Conservation (phyloP, 2,888 invertebrate genomes). For the Chydorus sphaericus region DNA sequence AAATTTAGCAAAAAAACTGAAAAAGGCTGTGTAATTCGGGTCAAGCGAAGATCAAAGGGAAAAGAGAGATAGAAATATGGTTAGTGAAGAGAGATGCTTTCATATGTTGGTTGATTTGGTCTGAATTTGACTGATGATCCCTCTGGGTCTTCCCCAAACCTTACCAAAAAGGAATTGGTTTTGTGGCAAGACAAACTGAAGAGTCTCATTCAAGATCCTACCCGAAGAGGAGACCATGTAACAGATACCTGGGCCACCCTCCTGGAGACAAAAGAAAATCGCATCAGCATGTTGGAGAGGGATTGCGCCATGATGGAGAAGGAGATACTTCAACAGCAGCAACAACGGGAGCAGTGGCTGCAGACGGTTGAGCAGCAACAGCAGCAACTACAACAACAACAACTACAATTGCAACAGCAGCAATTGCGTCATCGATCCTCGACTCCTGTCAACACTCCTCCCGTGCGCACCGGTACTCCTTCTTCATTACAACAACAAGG, state of each 20-base stretch:
- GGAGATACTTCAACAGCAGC: conserved; percentile 47
- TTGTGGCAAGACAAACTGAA: conserved; percentile 2
- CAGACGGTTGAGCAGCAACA: conserved; percentile 13
- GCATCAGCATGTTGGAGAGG: conserved; percentile 73
- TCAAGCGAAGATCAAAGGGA: too few species aligned
- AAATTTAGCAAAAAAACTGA: too few species aligned
- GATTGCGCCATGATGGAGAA: conserved; percentile 65
- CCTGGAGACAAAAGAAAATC: conserved; percentile 71
- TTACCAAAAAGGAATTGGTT: conserved; percentile 4
- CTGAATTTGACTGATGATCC: too few species aligned
- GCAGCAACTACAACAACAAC: too few species aligned
- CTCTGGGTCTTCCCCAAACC: too few species aligned
- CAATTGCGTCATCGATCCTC: too few species aligned
- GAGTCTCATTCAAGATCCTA: conserved; percentile 1
- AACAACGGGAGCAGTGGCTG: conserved; percentile 22
- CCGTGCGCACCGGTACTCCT: conserved; percentile 7
- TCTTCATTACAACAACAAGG: conserved; percentile 7
- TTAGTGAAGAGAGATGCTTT: too few species aligned
- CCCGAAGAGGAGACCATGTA: not conserved
- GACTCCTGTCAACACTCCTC: conserved; percentile 5
- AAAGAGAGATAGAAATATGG: too few species aligned
- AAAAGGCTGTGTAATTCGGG: too few species aligned
- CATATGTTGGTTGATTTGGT: too few species aligned
- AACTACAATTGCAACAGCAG: too few species aligned
- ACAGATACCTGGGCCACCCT: conserved; percentile 40